Percentiles rank a stretch among this genome's conserved stretches.
Evolutionary conservation across 2,888 invertebrate species (phyloP).

Genomic region (Apamea crenata): DNA sequence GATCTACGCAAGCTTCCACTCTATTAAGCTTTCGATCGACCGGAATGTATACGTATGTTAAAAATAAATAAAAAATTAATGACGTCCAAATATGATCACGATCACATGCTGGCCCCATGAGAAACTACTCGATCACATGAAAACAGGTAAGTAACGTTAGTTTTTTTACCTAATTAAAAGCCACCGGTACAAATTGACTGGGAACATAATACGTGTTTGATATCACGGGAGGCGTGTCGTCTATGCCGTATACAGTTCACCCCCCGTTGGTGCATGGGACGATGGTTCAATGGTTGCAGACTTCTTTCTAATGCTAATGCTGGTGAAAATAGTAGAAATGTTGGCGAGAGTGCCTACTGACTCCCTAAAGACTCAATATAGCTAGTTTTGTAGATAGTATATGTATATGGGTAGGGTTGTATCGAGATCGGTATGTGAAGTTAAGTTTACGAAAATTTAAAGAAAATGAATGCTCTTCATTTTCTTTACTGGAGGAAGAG

Average conservation of each 20-base stretch:
- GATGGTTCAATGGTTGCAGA: conserved; percentile 27
- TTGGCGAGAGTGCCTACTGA: background rate
- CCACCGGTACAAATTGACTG: conserved; percentile 66
- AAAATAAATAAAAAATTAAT: conserved; percentile 61
- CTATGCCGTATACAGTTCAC: conserved; percentile 47
- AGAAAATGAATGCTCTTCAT: background rate
- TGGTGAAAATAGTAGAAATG: conserved; percentile 2
- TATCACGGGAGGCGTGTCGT: conserved; percentile 49
- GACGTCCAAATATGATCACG: conserved; percentile 67
- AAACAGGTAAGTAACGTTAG: conserved; percentile 60
- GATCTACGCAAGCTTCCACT: background rate
- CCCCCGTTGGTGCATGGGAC: conserved; percentile 42
- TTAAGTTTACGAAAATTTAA: background rate
- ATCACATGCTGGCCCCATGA: conserved; percentile 55
- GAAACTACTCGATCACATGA: conserved; percentile 56
- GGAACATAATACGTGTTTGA: conserved; percentile 56
- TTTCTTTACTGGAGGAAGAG: background rate
- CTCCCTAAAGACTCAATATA: background rate
- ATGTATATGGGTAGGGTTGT: background rate
- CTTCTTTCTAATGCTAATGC: conserved; percentile 17
- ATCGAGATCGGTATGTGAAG: background rate
- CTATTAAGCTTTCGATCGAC: conserved; percentile 41
- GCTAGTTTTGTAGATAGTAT: background rate
- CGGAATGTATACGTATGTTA: conserved; percentile 41
- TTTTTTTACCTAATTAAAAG: conserved; percentile 67